A percentile compares a stretch with the other conserved stretches of the same genome.
phyloP scores from a whole-genome alignment of 2,888 invertebrate genomes.

The Philonicus albiceps region DNA sequence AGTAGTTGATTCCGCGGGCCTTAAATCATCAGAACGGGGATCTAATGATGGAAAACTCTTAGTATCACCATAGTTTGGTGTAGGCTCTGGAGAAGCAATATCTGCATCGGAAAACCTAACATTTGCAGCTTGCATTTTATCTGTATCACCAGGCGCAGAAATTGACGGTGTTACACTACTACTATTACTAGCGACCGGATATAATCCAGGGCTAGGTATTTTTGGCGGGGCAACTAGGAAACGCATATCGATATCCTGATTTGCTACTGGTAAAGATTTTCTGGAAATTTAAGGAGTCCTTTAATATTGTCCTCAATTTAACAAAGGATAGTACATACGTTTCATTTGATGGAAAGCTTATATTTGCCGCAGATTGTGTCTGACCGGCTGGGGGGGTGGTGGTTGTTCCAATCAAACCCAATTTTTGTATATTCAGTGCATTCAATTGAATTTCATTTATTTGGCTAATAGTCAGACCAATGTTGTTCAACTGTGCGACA shows the following conservation, averaged over 20 bases:
- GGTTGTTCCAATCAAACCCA: constrained; percentile 60
- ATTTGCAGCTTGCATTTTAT: background rate
- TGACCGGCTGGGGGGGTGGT: background rate
- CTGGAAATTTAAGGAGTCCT: background rate
- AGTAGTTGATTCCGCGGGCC: background rate
- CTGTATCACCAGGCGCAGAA: background rate
- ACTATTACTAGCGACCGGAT: background rate
- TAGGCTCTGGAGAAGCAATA: constrained; percentile 58
- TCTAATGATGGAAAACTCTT: background rate
- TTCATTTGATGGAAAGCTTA: background rate
- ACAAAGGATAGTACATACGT: constrained; percentile 24
- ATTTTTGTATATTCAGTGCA: constrained; percentile 68
- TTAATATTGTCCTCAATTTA: background rate
- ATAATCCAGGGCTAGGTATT: background rate
- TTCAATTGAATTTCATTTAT: constrained; percentile 71
- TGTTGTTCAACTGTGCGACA: constrained; percentile 68
- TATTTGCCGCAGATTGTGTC: background rate
- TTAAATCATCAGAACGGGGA: background rate
- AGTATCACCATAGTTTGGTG: constrained; percentile 63
- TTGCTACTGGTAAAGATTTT: background rate
- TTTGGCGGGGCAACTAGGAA: constrained; percentile 51
- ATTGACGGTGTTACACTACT: constrained; percentile 41
- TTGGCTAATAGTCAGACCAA: constrained; percentile 69
- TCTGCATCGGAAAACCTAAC: constrained; percentile 40
- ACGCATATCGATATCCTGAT: constrained; percentile 57